These are phyloP conservation scores for rat (Rattus norvegicus) DNA, from an alignment of 2,113 vertebrate species.

Conservation along the genomic window GRCr8 NC_086019.1:179448001-179448500, in stretches of 20 bases:
- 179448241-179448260: not conserved
- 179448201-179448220: not conserved
- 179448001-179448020: not conserved
- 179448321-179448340: conserved; percentile 7
- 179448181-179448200: not conserved
- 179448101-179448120: not conserved
- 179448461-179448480: not conserved
- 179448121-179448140: not conserved
- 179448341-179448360: not conserved
- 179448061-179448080: not conserved
- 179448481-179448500: not conserved
- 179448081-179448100: not conserved
- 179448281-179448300: not conserved
- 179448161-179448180: not conserved
- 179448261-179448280: not conserved
- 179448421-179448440: not conserved
- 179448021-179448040: not conserved
- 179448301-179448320: not conserved
- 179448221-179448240: not conserved
- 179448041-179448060: too few relatives aligned
- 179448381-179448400: conserved; percentile 2
- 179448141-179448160: not conserved
- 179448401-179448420: conserved; percentile 40
- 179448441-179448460: conserved; percentile 7
- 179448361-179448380: conserved; percentile 14